A percentile compares a stretch with the other conserved stretches of the same genome.
phyloP scores from a whole-genome alignment of 2,797 vertebrate species.

The Brachyrhaphis roseni region DNA sequence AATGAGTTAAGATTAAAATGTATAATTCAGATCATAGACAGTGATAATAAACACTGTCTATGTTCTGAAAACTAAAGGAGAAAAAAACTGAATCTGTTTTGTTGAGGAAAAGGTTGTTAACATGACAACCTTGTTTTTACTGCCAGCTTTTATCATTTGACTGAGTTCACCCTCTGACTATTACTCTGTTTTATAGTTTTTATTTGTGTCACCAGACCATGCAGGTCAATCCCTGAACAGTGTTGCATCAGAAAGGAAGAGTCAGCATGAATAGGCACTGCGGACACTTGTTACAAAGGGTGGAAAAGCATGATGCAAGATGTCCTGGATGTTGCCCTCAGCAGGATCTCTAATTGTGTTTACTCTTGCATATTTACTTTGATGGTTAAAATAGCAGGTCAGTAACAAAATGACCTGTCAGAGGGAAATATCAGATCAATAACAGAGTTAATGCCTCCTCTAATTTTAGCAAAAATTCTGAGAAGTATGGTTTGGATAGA shows the following conservation, averaged over 20 bases:
- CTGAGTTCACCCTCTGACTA: background rate
- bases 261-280: constrained; percentile 55
- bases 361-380: background rate
- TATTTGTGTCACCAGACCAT: constrained; percentile 27
- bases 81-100: background rate
- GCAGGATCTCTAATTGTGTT: constrained; percentile 29
- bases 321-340: constrained; percentile 58
- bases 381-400: constrained; percentile 1
- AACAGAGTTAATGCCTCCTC: background rate
- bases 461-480: background rate
- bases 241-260: constrained; percentile 70
- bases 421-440: background rate
- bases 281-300: constrained; percentile 55
- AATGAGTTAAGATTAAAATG: background rate
- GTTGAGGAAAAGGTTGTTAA: background rate
- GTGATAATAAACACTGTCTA: background rate
- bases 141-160: background rate
- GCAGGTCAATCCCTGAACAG: constrained; percentile 44
- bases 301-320: constrained; percentile 72
- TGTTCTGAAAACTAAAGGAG: background rate
- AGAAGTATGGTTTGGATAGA: background rate
- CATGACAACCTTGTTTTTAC: background rate
- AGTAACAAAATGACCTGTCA: background rate
- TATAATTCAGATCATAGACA: background rate
- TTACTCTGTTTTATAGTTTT: constrained; percentile 4